A percentile compares a stretch with the other conserved stretches of the same genome.
Evolutionary conservation across 2,113 vertebrate genomes (phyloP).

Genomic region (Hassar affinis): DNA sequence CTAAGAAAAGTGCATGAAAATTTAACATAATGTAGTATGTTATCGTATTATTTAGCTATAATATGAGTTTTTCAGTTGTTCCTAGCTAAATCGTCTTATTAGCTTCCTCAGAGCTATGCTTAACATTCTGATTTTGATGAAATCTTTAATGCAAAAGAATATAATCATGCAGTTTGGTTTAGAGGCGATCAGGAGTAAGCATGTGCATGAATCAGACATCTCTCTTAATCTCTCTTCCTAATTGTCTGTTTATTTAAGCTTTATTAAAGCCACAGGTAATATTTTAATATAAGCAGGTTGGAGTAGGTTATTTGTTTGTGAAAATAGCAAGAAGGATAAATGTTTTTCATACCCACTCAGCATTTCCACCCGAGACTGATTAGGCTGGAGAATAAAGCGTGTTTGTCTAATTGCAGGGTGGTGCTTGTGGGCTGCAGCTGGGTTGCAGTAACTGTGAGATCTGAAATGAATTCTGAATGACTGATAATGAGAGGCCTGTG

Average conservation of each 20-base stretch:
- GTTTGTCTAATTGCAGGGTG: slow-evolving; percentile 2
- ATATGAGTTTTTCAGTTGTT: background rate
- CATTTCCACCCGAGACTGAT: background rate
- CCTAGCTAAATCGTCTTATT: background rate
- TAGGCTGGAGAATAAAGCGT: background rate
- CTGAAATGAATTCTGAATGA: background rate
- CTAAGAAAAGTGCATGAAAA: background rate
- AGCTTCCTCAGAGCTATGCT: background rate
- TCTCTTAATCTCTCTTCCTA: background rate
- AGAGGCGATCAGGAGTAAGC: slow-evolving; percentile 14
- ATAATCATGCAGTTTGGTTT: background rate
- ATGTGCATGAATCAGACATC: background rate
- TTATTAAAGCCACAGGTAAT: background rate
- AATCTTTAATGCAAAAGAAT: background rate
- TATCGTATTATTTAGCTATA: background rate
- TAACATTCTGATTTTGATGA: background rate
- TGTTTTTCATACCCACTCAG: background rate
- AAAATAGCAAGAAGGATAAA: background rate
- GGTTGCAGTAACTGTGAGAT: background rate
- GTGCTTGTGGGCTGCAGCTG: background rate
- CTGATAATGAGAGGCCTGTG: slow-evolving; percentile 26
- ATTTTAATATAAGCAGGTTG: background rate
- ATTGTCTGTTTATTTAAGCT: background rate
- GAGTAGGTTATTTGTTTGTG: background rate
- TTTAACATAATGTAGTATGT: background rate